Evolutionary conservation across 2,888 invertebrate genomes (phyloP), one percentile per base, ranked within the genome.

Genomic region (Cephus pulcher): DNA sequence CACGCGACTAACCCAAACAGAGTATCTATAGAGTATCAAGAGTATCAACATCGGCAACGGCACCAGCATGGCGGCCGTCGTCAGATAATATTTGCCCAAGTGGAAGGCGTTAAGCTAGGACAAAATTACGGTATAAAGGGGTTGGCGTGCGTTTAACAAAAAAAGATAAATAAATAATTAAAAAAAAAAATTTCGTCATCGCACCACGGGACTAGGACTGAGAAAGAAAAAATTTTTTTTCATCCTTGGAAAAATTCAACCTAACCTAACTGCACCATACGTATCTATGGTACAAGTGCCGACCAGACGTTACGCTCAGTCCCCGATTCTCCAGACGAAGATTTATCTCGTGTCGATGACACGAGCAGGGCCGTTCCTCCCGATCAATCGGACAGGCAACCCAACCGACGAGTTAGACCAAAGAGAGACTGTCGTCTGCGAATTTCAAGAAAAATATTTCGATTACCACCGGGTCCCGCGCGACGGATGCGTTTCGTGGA

Each of bases 41-140:
- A 56, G 40, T 56, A 56, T 56, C 40, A 56, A 56, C 40, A 56
- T 56, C 40, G 15, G 40, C 23, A 56, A 56, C 40, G 40, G 71
- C 32, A 71, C 33, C 71, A 71, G 30, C 2, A 2, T 33, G 71
- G 71, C 71, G 32, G 30, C 30, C 71, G 32, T 71, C 71, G 71
- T 71, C 71, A 6, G 30, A 71, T 71, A 71, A 71, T 71, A 71
- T 71, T 71, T 71, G 71, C 71, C 71, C 71, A 71, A 71, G 71
- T 71, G 71, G 32, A 71, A 71, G 71, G 71, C 71, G 71, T 71
- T 33, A 32, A 3, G 71, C 12, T 33, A 30, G 71, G 9, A 11
- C 12, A 71, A 71, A 33, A 30, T 32, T 15, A 33, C 12, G 9
- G 71, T 33, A 33, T 12, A 15, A 32, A 33, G 71, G 71, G 33